Evolutionary conservation across 2,888 invertebrate genomes (phyloP).

Genomic region (Anarsia innoxiella): DNA sequence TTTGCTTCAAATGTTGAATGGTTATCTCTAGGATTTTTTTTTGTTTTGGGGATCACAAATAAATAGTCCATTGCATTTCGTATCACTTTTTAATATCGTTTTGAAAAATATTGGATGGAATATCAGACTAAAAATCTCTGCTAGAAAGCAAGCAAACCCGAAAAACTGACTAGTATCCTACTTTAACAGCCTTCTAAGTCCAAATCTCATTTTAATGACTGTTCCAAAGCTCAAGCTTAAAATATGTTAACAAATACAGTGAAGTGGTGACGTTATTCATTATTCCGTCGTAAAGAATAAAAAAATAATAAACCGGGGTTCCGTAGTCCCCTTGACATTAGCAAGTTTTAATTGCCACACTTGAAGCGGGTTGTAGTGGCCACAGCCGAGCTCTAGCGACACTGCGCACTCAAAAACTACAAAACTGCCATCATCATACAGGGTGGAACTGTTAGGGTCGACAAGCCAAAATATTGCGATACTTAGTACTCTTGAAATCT

Average conservation of each 20-base stretch:
- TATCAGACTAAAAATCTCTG: too few species aligned
- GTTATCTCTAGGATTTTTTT: neutral
- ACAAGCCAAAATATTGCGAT: too few species aligned
- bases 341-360: slow-evolving; percentile 73
- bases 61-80: too few species aligned
- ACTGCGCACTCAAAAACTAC: slow-evolving; percentile 10
- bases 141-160: neutral
- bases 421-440: slow-evolving; percentile 4
- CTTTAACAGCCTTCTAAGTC: neutral
- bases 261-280: slow-evolving; percentile 18
- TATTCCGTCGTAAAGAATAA: slow-evolving; percentile 48
- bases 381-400: slow-evolving; percentile 6
- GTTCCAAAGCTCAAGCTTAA: slow-evolving; percentile 1
- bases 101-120: too few species aligned
- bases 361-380: slow-evolving; percentile 27
- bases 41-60: too few species aligned
- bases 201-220: slow-evolving; percentile 7
- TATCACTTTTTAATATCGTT: too few species aligned
- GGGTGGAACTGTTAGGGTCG: too few species aligned
- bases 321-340: slow-evolving; percentile 60
- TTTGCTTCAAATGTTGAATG: neutral
- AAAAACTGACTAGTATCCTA: neutral
- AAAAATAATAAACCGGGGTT: slow-evolving; percentile 50
- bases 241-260: slow-evolving; percentile 10
- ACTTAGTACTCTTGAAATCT: too few species aligned